Evolutionary conservation across 1,140 invertebrate genomes (phyloP).

Genomic region (Thaumatotibia leucotreta): DNA sequence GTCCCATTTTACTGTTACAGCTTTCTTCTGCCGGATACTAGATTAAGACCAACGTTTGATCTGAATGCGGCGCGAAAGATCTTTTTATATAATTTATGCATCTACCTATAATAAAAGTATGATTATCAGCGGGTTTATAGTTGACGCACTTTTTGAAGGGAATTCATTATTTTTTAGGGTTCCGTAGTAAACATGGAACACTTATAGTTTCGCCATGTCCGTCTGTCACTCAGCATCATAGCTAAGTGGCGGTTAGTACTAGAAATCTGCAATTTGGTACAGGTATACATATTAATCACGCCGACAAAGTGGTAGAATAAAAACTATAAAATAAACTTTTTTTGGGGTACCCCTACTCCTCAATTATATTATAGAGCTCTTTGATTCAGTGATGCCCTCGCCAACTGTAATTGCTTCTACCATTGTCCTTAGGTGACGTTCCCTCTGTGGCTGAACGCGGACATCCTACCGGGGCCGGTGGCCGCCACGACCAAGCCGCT

Average conservation of each 20-base stretch:
- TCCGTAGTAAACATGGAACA: too few relatives aligned
- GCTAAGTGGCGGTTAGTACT: too few relatives aligned
- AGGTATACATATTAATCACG: too few relatives aligned
- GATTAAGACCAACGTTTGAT: neutral
- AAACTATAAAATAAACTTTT: too few relatives aligned
- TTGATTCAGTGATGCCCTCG: too few relatives aligned
- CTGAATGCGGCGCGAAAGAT: neutral
- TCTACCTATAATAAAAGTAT: neutral
- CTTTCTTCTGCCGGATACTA: neutral
- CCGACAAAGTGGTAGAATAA: too few relatives aligned
- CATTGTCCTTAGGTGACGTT: slow-evolving; percentile 77
- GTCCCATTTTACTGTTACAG: neutral
- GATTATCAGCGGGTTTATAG: neutral
- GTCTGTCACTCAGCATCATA: too few relatives aligned
- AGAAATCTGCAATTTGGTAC: too few relatives aligned
- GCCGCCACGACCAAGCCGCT: slow-evolving; percentile 80
- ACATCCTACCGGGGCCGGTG: slow-evolving; percentile 89
- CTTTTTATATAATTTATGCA: neutral
- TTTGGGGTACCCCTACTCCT: too few relatives aligned
- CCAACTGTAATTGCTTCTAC: neutral
- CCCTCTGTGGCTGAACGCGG: slow-evolving; percentile 93
- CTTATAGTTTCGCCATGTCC: too few relatives aligned
- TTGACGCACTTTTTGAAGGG: neutral
- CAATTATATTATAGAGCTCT: too few relatives aligned
- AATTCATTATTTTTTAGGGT: too few relatives aligned